phyloP scores from a whole-genome alignment of 1,140 invertebrate genomes.

The Arion vulgaris region DNA sequence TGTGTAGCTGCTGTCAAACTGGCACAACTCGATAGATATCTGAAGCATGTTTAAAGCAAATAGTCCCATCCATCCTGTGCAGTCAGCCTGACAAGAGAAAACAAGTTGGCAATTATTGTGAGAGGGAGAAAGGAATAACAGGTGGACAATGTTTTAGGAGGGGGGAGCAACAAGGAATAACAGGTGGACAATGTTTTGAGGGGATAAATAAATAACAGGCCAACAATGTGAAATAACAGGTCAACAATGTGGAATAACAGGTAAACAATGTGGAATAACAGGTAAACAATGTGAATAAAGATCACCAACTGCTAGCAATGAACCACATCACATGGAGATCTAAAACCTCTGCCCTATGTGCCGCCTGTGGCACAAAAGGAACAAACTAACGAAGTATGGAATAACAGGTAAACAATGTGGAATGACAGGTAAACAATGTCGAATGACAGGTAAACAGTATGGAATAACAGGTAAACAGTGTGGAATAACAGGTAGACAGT shows the following conservation, averaged over 20 bases:
- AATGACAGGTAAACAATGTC: too few relatives aligned
- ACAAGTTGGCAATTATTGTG: background rate
- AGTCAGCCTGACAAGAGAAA: constrained; percentile 64
- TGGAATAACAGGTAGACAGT: too few relatives aligned
- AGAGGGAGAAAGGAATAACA: background rate
- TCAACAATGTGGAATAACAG: too few relatives aligned
- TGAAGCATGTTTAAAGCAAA: constrained; percentile 67
- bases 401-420: too few relatives aligned
- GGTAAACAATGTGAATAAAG: background rate
- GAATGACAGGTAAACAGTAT: too few relatives aligned
- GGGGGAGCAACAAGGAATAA: background rate
- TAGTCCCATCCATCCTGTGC: constrained; percentile 71
- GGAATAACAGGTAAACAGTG: too few relatives aligned
- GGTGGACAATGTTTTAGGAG: background rate
- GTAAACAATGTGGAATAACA: too few relatives aligned
- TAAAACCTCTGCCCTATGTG: too few relatives aligned
- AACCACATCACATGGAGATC: too few relatives aligned
- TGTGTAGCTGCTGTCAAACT: constrained; percentile 56
- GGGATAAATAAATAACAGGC: background rate
- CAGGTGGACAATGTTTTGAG: background rate
- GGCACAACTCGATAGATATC: constrained; percentile 64
- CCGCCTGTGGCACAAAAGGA: too few relatives aligned
- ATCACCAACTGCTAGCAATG: too few relatives aligned
- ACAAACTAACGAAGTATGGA: too few relatives aligned
- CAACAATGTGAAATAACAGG: background rate